Percentiles rank a stretch among this genome's conserved stretches.
Conservation (phyloP, 2,113 vertebrate species). For the Brachionichthys hirsutus region DNA sequence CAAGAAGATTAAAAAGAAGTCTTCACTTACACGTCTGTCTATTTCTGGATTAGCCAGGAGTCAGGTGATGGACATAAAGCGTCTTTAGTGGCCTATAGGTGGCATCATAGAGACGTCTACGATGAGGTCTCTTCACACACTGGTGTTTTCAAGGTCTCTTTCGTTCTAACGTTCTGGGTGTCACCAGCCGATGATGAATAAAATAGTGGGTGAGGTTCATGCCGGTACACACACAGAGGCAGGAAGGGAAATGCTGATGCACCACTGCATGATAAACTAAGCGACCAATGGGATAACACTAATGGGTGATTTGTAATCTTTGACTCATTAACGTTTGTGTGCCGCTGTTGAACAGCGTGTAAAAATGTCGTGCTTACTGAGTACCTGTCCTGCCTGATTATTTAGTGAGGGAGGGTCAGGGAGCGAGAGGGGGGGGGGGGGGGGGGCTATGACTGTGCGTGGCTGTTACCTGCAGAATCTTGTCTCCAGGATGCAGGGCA, state of each 20-base stretch:
- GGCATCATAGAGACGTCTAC: too few species aligned
- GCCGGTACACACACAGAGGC: slow-evolving; percentile 31
- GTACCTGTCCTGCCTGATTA: not conserved
- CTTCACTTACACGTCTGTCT: too few species aligned
- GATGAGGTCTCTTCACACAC: too few species aligned
- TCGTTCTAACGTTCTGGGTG: not conserved
- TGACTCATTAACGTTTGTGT: too few species aligned
- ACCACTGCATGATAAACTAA: not conserved
- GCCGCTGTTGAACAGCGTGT: too few species aligned
- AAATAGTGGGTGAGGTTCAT: slow-evolving; percentile 10
- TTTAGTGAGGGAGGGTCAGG: not conserved
- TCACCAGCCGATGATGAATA: slow-evolving; percentile 18
- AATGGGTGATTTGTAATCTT: not conserved
- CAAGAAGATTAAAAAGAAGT: too few species aligned
- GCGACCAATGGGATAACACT: not conserved
- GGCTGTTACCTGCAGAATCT: slow-evolving; percentile 93
- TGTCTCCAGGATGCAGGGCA: slow-evolving; percentile 94
- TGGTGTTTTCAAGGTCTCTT: too few species aligned
- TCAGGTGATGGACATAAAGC: too few species aligned
- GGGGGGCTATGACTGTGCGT: slow-evolving; percentile 24
- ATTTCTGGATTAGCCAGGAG: too few species aligned
- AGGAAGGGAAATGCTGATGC: slow-evolving; percentile 9
- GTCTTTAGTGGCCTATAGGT: too few species aligned
- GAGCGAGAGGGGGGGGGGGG: not conserved
- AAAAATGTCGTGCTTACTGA: too few species aligned